A percentile compares a stretch with the other conserved stretches of the same genome.
Evolutionary conservation across 1,140 invertebrate species (phyloP).

Genomic region (Pseudomyrmex flavicornis): DNA sequence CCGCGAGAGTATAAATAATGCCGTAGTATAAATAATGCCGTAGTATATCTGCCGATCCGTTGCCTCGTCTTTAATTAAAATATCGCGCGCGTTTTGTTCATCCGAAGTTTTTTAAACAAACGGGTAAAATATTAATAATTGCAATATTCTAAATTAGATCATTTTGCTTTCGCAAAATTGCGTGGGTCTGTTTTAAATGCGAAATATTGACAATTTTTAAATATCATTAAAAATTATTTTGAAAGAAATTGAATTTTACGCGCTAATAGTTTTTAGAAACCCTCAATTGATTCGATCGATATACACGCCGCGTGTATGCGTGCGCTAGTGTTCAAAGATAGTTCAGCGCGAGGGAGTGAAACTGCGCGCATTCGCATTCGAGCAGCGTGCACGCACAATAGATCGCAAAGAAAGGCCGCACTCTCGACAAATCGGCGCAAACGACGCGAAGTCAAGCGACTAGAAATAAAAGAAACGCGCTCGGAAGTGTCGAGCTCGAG

Average conservation of each 20-base stretch:
- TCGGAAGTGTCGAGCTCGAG: slow-evolving; percentile 35
- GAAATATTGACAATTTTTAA: too few relatives aligned
- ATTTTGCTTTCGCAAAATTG: too few relatives aligned
- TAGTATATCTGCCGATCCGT: background rate
- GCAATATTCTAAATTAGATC: too few relatives aligned
- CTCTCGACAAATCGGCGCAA: slow-evolving; percentile 43
- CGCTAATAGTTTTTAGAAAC: background rate
- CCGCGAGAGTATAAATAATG: background rate
- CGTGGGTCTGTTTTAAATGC: too few relatives aligned
- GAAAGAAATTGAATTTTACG: background rate
- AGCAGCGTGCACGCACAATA: background rate
- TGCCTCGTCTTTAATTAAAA: slow-evolving; percentile 7
- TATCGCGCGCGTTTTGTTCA: background rate
- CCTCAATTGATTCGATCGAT: background rate
- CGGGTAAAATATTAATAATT: too few relatives aligned
- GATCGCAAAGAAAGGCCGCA: slow-evolving; percentile 44
- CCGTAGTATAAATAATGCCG: background rate
- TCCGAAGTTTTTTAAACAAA: background rate
- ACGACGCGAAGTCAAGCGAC: slow-evolving; percentile 35
- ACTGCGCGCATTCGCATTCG: slow-evolving; percentile 3
- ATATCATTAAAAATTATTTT: too few relatives aligned
- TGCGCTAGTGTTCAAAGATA: slow-evolving; percentile 9
- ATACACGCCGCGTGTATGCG: background rate
- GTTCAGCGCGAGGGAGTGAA: background rate
- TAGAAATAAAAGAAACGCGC: slow-evolving; percentile 46